Conservation (phyloP, 2,113 vertebrate genomes). For the Orycteropus afer region DNA sequence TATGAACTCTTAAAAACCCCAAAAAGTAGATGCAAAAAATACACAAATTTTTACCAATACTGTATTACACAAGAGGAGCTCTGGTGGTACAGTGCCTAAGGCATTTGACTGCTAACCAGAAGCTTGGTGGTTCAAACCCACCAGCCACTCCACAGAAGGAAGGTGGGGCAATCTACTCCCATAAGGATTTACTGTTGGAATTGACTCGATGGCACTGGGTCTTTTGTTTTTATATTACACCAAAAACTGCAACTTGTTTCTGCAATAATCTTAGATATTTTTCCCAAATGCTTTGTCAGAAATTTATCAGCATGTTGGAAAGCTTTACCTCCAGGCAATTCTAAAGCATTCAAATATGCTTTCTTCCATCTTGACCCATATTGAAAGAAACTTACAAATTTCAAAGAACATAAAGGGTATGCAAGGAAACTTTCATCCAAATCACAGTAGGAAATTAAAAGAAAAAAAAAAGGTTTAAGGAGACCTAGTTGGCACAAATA, state of each 20-base stretch:
- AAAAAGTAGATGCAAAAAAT: constrained; percentile 6
- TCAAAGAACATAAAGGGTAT: not conserved
- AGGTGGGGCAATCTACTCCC: too few species aligned
- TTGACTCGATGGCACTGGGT: too few species aligned
- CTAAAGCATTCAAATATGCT: not conserved
- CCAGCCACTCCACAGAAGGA: too few species aligned
- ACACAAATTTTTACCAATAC: not conserved
- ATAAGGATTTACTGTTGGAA: too few species aligned
- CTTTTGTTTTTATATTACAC: too few species aligned
- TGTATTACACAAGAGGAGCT: not conserved
- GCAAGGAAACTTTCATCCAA: too few species aligned
- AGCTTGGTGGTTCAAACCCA: too few species aligned
- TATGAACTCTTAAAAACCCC: constrained; percentile 25
- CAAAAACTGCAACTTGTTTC: constrained; percentile 22
- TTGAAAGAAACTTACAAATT: not conserved
- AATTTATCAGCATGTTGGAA: not conserved
- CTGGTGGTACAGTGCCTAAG: too few species aligned
- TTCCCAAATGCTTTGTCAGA: not conserved
- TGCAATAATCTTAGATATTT: not conserved
- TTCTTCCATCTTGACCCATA: not conserved
- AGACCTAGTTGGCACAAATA: too few species aligned
- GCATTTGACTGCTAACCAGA: too few species aligned
- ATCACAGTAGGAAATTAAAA: too few species aligned
- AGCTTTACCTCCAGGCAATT: not conserved
- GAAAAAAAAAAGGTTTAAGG: too few species aligned